A percentile compares a stretch with the other conserved stretches of the same genome.
Evolutionary conservation across 2,797 vertebrate genomes (phyloP).

Genomic region (Oceanodroma leucorhoa): DNA sequence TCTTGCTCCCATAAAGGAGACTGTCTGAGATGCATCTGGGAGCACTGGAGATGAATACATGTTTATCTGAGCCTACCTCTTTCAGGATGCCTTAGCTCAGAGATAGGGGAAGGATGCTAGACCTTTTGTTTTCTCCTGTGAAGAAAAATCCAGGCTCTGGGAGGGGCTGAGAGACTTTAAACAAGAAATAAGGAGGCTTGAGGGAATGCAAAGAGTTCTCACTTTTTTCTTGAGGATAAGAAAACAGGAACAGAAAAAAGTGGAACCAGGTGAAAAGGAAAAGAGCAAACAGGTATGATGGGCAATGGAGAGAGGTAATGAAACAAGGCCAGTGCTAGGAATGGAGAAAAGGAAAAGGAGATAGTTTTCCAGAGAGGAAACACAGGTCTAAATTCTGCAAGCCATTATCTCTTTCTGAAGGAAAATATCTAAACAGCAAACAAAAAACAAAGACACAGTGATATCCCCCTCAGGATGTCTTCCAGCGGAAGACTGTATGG

Average conservation of each 20-base stretch:
- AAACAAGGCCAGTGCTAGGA: background rate
- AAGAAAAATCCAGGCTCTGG: background rate
- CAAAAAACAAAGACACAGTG: background rate
- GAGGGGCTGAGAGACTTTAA: background rate
- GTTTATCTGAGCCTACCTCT: constrained; percentile 4
- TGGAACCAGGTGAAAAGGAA: background rate
- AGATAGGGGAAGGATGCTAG: background rate
- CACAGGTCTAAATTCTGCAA: background rate
- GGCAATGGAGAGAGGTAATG: background rate
- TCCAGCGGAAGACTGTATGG: background rate
- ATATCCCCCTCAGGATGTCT: background rate
- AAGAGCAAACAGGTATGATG: background rate
- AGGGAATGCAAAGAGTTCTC: background rate
- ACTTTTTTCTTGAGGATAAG: background rate
- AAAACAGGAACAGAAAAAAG: background rate
- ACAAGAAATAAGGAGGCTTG: background rate
- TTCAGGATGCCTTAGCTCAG: background rate
- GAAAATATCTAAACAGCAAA: background rate
- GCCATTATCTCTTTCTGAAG: background rate
- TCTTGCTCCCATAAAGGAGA: background rate
- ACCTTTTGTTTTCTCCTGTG: background rate
- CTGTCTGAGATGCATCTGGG: background rate
- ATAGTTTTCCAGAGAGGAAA: background rate
- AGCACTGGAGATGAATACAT: background rate
- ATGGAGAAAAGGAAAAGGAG: background rate